Conservation (phyloP, 1,140 invertebrate species). For the Yoshiicerus persimilis region DNA sequence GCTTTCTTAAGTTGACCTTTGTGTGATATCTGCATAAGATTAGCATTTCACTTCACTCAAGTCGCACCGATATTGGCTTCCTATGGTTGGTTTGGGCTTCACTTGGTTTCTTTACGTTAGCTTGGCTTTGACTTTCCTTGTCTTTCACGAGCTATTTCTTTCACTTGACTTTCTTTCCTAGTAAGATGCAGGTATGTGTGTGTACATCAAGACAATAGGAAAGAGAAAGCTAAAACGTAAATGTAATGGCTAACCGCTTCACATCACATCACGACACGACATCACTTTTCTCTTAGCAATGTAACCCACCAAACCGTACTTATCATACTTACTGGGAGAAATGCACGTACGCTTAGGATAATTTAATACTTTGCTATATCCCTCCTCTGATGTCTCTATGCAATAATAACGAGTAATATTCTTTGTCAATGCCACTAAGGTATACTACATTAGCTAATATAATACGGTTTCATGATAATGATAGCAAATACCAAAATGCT, state of each 20-base stretch:
- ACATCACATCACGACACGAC: constrained; percentile 12
- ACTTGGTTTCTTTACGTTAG: not conserved
- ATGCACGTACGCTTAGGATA: not conserved
- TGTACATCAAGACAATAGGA: not conserved
- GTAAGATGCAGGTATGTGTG: not conserved
- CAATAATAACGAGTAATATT: not conserved
- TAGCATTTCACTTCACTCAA: constrained; percentile 13
- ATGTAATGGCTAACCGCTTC: constrained; percentile 1
- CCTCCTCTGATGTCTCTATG: not conserved
- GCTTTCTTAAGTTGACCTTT: constrained; percentile 20
- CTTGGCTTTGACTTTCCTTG: not conserved
- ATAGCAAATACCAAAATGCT: not conserved
- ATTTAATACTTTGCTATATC: not conserved
- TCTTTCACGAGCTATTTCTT: not conserved
- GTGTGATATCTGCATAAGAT: constrained; percentile 22
- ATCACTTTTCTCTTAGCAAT: constrained; percentile 14
- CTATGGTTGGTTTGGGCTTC: not conserved
- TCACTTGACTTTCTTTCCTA: not conserved
- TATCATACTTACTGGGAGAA: not conserved
- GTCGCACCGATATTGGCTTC: not conserved
- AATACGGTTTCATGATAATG: not conserved
- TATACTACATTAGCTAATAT: not conserved
- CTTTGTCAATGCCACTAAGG: not conserved
- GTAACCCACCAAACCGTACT: not conserved
- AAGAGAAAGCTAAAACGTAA: not conserved